Conservation (phyloP, 2,797 vertebrate species). For the Emydoidea blandingii region DNA sequence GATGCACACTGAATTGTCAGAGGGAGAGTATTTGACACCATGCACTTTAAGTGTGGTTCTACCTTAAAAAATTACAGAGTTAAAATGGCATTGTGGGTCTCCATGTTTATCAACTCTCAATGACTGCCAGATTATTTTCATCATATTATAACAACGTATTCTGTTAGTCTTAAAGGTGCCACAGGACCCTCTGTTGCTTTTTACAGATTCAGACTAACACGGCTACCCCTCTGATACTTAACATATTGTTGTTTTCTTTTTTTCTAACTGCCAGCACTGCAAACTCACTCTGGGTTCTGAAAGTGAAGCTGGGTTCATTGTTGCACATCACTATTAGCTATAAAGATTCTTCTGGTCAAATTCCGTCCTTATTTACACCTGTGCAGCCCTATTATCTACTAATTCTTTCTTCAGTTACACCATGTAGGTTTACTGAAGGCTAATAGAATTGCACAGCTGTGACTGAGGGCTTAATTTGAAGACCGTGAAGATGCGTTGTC, state of each 20-base stretch:
- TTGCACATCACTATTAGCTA: neutral
- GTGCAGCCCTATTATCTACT: neutral
- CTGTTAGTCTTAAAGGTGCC: too few relatives aligned
- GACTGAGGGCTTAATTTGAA: neutral
- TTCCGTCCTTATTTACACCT: fast-evolving
- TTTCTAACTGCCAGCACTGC: neutral
- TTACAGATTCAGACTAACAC: too few relatives aligned
- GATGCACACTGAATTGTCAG: too few relatives aligned
- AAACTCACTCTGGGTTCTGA: neutral
- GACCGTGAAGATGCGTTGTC: neutral
- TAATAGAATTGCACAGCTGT: neutral
- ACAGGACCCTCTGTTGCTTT: too few relatives aligned
- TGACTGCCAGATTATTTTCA: too few relatives aligned
- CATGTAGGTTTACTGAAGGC: neutral
- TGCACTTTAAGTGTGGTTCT: too few relatives aligned
- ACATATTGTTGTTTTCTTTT: too few relatives aligned
- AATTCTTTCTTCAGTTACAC: neutral
- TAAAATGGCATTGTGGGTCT: too few relatives aligned
- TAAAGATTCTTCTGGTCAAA: neutral
- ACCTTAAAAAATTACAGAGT: too few relatives aligned
- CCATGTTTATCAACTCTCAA: too few relatives aligned
- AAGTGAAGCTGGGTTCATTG: neutral
- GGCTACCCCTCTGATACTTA: too few relatives aligned
- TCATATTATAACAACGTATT: neutral
- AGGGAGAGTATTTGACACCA: too few relatives aligned